Base-by-base conservation (phyloP, 2,888 invertebrate genomes). In the Megastigmus dorsalis region DNA sequence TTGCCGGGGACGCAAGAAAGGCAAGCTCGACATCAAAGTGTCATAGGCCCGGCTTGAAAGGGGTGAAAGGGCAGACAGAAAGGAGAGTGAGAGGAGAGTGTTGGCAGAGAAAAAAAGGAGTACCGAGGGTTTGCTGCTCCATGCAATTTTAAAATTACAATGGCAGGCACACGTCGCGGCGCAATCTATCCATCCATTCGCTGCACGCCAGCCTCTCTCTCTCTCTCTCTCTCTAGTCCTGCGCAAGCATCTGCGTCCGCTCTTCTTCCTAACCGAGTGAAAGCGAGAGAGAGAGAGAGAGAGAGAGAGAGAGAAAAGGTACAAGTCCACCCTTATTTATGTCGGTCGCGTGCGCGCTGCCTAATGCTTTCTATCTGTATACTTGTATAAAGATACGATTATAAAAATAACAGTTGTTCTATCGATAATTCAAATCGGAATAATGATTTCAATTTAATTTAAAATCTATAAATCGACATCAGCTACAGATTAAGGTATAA, bases 131-230 rank as follows among this genome's bases (percentile, higher is more conserved):
- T n/a, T 74, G 76, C 75, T 75, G 81, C 74, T 82, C 80, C 80
- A 81, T 79, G 78, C 82, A 82, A 87, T 85, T 87, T 86, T 84
- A 83, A 86, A 87, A 86, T 87, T 82, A 86, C 86, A 87, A 86
- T 86, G 84, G 84, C 76, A 82, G 83, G 82, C 85, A 84, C 84
- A 84, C 85, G 84, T 84, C 82, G 76, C 78, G 79, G 78, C 79
- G 80, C 82, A 82, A 73, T 76, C 54, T 65, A 74, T 67, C 72
- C 76, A 74, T 75, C 74, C 73, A 78, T 73, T 63, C 57, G 72
- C 52, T 68, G 63, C 69, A 30, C 66, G 23, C 38, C 28, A 20
- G 43, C 20, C 45, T 77, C 76, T 74, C 4, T 43, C 71, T 54
- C 70, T 75, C 62, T 77, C 68, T 74, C 67, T 30, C 62, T 5